Evolutionary conservation across 2,888 invertebrate species (phyloP).

Genomic region (Ennomos quercinarius): DNA sequence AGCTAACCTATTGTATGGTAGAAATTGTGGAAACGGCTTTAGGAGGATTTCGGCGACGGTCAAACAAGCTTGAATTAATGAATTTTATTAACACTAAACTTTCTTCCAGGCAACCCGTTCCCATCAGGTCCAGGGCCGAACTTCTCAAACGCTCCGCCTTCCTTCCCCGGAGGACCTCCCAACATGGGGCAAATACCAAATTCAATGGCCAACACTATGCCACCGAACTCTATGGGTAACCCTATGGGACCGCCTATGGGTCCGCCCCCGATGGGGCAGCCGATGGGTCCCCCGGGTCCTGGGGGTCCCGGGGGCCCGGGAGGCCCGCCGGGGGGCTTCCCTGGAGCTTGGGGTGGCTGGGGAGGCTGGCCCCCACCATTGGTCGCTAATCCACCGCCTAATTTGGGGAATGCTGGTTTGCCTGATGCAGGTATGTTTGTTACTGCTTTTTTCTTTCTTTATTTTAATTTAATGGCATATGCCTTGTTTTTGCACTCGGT

Average conservation of each 20-base stretch:
- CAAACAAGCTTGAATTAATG: too few relatives aligned
- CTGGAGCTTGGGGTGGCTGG: conserved; percentile 50
- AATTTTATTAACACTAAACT: background rate
- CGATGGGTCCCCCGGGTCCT: conserved; percentile 34
- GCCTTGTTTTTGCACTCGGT: too few relatives aligned
- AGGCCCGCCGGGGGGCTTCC: conserved; percentile 30
- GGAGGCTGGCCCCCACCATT: conserved; percentile 70
- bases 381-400: conserved; percentile 66
- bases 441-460: background rate
- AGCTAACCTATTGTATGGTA: too few relatives aligned
- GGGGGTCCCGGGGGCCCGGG: conserved; percentile 30
- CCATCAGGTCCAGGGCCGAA: conserved; percentile 8
- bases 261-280: conserved; percentile 22
- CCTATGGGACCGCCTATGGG: conserved; percentile 14
- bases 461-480: too few relatives aligned
- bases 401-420: conserved; percentile 41
- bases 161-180: conserved; percentile 18
- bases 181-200: conserved; percentile 2
- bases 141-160: conserved; percentile 13
- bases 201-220: background rate
- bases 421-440: conserved; percentile 54
- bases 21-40: too few relatives aligned
- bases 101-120: conserved; percentile 12
- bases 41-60: too few relatives aligned
- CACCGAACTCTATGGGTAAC: too few relatives aligned